Evolutionary conservation across 1,140 invertebrate species (phyloP).

Genomic region (Lerema accius): DNA sequence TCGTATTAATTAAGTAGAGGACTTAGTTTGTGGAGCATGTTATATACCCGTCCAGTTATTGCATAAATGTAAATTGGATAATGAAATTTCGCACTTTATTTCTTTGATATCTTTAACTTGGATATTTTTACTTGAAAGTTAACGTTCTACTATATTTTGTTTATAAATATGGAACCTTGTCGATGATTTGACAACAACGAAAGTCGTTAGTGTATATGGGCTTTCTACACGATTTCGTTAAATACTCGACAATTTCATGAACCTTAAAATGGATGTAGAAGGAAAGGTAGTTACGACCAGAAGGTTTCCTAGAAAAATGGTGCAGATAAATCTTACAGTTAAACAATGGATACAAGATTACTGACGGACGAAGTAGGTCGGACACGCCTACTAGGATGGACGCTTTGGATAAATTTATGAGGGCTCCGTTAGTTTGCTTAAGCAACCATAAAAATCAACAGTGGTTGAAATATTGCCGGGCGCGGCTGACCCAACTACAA

Average conservation of each 20-base stretch:
- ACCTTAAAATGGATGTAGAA: neutral
- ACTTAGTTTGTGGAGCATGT: conserved; percentile 21
- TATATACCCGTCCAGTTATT: conserved; percentile 6
- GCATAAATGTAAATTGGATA: neutral
- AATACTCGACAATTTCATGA: neutral
- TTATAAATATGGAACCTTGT: too few species aligned
- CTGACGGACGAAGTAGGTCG: conserved; percentile 1
- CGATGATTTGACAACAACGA: too few species aligned
- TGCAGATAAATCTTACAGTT: neutral
- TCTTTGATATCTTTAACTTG: too few species aligned
- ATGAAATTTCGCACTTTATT: too few species aligned
- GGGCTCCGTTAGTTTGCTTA: conserved; percentile 4
- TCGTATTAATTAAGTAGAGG: conserved; percentile 27
- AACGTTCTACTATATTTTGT: too few species aligned
- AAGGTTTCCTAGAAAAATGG: neutral
- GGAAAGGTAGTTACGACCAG: neutral
- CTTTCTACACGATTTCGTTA: neutral
- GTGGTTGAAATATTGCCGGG: conserved; percentile 1
- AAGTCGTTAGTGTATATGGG: too few species aligned
- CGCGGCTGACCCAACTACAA: neutral
- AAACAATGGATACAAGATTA: conserved; percentile 4
- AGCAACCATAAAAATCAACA: conserved; percentile 13
- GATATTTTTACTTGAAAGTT: too few species aligned
- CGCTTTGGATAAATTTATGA: neutral
- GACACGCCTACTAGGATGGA: neutral